Evolutionary conservation across 2,888 invertebrate species (phyloP).

Genomic region (Sialis fuliginosa): DNA sequence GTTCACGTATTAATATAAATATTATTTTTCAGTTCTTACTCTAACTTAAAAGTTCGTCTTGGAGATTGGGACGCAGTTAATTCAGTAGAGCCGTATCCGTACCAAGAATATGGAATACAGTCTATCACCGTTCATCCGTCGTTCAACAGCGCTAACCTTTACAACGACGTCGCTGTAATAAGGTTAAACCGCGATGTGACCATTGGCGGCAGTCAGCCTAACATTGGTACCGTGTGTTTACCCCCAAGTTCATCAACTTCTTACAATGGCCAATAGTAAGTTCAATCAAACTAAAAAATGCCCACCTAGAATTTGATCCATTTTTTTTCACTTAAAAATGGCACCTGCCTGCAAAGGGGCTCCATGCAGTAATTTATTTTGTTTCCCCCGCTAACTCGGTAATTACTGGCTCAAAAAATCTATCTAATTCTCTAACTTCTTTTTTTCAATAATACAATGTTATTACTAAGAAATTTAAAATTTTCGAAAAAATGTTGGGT

Average conservation of each 20-base stretch:
- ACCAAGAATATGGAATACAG: slow-evolving; percentile 40
- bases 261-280: slow-evolving; percentile 32
- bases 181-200: slow-evolving; percentile 41
- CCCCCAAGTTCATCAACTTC: slow-evolving; percentile 25
- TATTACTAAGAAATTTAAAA: too few species aligned
- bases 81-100: slow-evolving; percentile 43
- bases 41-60: slow-evolving; percentile 16
- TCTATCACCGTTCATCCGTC: slow-evolving; percentile 30
- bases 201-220: slow-evolving; percentile 29
- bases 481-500: too few species aligned
- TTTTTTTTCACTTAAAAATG: too few species aligned
- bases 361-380: not conserved
- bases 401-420: too few species aligned
- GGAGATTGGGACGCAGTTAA: slow-evolving; percentile 61
- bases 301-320: not conserved
- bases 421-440: too few species aligned
- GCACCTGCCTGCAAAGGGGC: too few species aligned
- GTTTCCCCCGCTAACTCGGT: too few species aligned
- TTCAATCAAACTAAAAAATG: not conserved
- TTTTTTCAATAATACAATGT: too few species aligned
- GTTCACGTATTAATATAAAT: too few species aligned
- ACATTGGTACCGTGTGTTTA: slow-evolving; percentile 43
- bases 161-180: slow-evolving; percentile 68
- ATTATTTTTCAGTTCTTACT: too few species aligned
- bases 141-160: slow-evolving; percentile 52